A percentile compares a stretch with the other conserved stretches of the same genome.
Conservation (phyloP, 2,797 vertebrate genomes). For the Pseudochromis fuscus region DNA sequence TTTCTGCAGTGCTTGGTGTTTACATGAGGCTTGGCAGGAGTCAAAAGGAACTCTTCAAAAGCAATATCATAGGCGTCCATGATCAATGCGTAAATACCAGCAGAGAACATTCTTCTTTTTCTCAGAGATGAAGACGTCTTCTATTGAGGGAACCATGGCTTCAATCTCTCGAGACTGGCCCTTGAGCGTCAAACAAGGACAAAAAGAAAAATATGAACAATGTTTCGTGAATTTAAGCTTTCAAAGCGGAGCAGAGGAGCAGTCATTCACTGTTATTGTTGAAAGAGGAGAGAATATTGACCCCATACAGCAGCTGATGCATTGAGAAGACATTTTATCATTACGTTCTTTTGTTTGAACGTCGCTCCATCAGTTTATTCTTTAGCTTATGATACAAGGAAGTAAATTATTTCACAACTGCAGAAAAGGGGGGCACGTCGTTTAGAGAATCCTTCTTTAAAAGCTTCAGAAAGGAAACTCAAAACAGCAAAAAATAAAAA, state of each 20-base stretch:
- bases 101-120: conserved; percentile 28
- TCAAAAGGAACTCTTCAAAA: conserved; percentile 68
- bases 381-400: conserved; percentile 54
- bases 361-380: conserved; percentile 40
- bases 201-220: conserved; percentile 20
- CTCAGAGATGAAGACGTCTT: conserved; percentile 21
- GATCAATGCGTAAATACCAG: conserved; percentile 58
- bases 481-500: too few species aligned
- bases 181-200: conserved; percentile 47
- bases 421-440: conserved; percentile 33
- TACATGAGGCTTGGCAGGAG: conserved; percentile 61
- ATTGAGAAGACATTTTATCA: conserved; percentile 16
- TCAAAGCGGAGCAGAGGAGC: conserved; percentile 41
- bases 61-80: conserved; percentile 49
- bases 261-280: conserved; percentile 43
- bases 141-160: conserved; percentile 38
- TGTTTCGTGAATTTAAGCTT: conserved; percentile 41
- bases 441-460: conserved; percentile 47
- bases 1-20: conserved; percentile 51
- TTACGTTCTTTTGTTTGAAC: not conserved
- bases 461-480: conserved; percentile 22
- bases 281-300: conserved; percentile 19
- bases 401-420: conserved; percentile 22
- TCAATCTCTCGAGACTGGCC: conserved; percentile 48
- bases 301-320: conserved; percentile 7